Base-by-base conservation (phyloP, 2,797 vertebrate species). In the Aphelocoma californica region DNA sequence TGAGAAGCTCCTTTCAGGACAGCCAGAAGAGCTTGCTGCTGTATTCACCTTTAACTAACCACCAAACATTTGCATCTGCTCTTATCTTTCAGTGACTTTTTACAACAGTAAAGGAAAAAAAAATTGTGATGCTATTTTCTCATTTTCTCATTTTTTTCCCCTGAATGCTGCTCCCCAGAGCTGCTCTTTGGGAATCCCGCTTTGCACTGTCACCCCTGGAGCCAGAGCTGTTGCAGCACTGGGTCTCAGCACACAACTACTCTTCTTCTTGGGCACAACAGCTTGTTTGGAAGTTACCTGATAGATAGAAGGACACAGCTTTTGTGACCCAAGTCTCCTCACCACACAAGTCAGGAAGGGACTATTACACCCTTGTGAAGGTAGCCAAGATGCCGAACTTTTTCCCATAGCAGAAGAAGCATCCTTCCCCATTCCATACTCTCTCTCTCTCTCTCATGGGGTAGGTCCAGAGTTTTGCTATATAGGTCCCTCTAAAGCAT, bases 101-200 rank as follows among this genome's bases (percentile, higher is more conserved):
- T 51, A 61, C 10, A 56, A n/a, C 1, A 36, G 11, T 28, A 7
- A 60, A 42, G 23, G 19, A 12, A 31, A 36, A 58, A 56, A 17
- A 15, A 31, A 14, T 0, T 17, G 8, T 12, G 5, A 17, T 3
- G 8, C 12, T 29, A 3, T 64, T 67, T 75, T 14, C 15, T 29
- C 10, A 32, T 56, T 81, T 67, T n/a, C 64, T 50, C 31, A 21
- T 3, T 18, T 26, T 91, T 16, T 77, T 69, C 26, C 57, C 36
- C 25, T 47, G 64, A 62, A 26, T 3, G 9, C 31, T 42, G 17
- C 23, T 72, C 44, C 40, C 13, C 13, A 51, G n/a, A 31, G 42
- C 50, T 57, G 14, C 18, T 34, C 40, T 36, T 36, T 18, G 25
- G 40, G 6, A 71, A 62, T 26, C 25, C 8, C 13, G 7, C 29